phyloP scores from a whole-genome alignment of 2,888 invertebrate genomes.

The Amaurobius ferox region DNA sequence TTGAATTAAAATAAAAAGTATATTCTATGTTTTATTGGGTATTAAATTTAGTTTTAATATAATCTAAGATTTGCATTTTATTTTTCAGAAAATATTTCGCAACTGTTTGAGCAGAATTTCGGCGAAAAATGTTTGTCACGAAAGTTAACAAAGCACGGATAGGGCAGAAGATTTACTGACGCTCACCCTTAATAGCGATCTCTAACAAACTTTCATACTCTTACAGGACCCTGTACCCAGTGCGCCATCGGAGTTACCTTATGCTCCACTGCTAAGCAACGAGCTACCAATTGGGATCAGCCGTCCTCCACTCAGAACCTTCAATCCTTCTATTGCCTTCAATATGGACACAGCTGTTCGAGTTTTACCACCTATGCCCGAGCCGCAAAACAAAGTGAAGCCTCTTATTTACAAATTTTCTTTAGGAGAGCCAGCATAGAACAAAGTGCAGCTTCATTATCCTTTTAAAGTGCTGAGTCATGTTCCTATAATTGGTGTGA shows the following conservation, averaged over 20 bases:
- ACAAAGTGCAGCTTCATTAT: not conserved
- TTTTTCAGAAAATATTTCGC: too few species aligned
- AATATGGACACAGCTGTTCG: constrained; percentile 37
- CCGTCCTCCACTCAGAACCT: not conserved
- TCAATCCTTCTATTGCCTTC: not conserved
- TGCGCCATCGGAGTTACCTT: constrained; percentile 49
- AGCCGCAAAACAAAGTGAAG: constrained; percentile 21
- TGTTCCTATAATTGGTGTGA: constrained; percentile 21
- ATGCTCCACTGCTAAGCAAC: constrained; percentile 47
- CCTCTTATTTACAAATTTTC: constrained; percentile 42
- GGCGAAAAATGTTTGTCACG: too few species aligned
- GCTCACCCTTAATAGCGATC: too few species aligned
- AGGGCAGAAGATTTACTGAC: too few species aligned
- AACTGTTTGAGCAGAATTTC: too few species aligned
- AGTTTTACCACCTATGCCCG: constrained; percentile 29
- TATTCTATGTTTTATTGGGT: too few species aligned
- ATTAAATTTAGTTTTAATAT: too few species aligned
- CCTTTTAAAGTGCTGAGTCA: not conserved
- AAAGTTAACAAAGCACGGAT: too few species aligned
- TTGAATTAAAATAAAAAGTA: too few species aligned
- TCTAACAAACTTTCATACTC: not conserved
- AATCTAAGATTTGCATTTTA: too few species aligned
- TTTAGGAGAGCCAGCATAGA: constrained; percentile 43
- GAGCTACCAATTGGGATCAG: constrained; percentile 43
- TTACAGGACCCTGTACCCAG: constrained; percentile 47